Conservation (phyloP, 2,888 invertebrate species). For the Ophion costatus region DNA sequence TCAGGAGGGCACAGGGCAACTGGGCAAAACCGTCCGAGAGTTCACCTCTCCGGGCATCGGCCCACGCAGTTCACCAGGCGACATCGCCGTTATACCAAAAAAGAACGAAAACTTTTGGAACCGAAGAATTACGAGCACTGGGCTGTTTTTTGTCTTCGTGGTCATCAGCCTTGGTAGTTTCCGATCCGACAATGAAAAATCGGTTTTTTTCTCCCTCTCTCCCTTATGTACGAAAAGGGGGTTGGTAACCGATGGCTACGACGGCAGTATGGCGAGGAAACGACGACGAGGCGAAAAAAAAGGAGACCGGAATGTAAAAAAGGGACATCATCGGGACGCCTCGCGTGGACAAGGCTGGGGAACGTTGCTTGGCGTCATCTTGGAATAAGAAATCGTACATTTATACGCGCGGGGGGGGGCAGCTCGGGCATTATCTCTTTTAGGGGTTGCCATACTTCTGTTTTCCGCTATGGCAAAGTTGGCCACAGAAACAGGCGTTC, state of each 20-base stretch:
- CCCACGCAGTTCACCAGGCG: no score
- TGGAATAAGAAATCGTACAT: conserved; percentile 79
- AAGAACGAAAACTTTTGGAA: not conserved
- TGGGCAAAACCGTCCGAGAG: no score
- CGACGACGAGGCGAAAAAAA: conserved; percentile 25
- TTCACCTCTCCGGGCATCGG: no score
- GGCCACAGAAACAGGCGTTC: conserved; percentile 61
- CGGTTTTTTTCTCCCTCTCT: conserved; percentile 11
- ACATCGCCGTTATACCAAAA: not conserved
- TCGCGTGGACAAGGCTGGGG: conserved; percentile 47
- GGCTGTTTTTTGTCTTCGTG: conserved; percentile 37
- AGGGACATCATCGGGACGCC: conserved; percentile 32
- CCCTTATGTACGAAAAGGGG: not conserved
- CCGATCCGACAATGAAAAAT: conserved; percentile 57
- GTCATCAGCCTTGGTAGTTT: conserved; percentile 36
- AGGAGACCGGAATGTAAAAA: conserved; percentile 23
- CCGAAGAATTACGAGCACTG: not conserved
- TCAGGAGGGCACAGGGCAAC: no score
- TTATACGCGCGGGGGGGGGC: conserved; percentile 72
- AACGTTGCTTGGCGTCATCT: conserved; percentile 71
- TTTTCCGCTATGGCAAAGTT: conserved; percentile 62
- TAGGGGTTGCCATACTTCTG: conserved; percentile 66
- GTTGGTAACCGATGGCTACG: conserved; percentile 46
- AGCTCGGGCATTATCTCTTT: conserved; percentile 73
- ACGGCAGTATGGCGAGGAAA: conserved; percentile 39